These are phyloP conservation scores for Bhutanitis thaidina DNA, from an alignment of 2,888 invertebrate genomes.

Conservation along the genomic window DNA sequence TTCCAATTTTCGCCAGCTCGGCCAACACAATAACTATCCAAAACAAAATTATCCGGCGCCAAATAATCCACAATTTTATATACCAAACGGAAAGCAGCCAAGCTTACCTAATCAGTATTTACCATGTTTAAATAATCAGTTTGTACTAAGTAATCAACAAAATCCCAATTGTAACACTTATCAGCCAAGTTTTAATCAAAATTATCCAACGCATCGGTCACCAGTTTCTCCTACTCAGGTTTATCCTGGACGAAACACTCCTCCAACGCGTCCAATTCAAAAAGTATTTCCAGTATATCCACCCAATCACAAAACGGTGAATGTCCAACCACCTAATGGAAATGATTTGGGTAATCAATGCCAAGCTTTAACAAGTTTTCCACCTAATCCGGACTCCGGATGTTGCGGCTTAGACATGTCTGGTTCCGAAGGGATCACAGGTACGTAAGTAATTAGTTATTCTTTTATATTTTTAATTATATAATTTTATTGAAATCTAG, in stretches of 20 bases:
- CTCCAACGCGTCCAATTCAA: background rate
- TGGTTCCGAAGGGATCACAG: constrained; percentile 48
- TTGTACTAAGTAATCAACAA: background rate
- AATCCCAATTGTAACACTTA: constrained; percentile 2
- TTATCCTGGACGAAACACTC: background rate
- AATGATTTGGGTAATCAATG: constrained; percentile 36
- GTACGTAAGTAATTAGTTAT: constrained; percentile 34
- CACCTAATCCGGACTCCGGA: constrained; percentile 50
- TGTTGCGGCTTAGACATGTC: constrained; percentile 62
- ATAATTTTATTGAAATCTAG: too few species aligned
- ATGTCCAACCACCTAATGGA: background rate
- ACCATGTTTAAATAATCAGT: background rate
- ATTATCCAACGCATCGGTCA: background rate
- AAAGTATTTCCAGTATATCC: background rate
- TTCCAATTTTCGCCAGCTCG: background rate
- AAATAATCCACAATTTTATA: background rate
- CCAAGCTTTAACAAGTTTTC: constrained; percentile 41
- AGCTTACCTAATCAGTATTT: background rate
- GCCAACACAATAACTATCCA: background rate
- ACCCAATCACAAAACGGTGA: background rate
- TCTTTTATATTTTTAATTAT: background rate
- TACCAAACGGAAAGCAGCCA: background rate
- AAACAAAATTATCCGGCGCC: background rate
- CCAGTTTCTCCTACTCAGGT: background rate
- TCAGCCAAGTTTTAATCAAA: background rate